Evolutionary conservation across 2,113 vertebrate genomes (phyloP).

Genomic region (Zosterops hypoxanthus): DNA sequence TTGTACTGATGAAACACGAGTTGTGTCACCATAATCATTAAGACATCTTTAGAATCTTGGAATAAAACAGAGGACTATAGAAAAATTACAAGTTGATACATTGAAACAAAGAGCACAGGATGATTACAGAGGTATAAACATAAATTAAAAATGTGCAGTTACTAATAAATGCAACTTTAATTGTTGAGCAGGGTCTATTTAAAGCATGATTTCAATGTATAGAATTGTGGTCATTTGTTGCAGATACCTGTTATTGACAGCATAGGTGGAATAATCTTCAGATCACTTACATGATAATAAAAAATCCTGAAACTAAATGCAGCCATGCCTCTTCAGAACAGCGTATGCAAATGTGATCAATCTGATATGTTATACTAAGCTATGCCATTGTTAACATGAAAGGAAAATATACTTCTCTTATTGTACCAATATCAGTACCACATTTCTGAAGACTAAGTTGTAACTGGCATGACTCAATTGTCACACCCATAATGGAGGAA

Average conservation of each 20-base stretch:
- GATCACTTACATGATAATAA: background rate
- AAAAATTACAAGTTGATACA: background rate
- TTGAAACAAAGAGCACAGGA: background rate
- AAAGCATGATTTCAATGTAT: background rate
- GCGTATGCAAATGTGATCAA: background rate
- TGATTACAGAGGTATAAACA: accelerated
- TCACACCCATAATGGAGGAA: accelerated
- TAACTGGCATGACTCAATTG: background rate
- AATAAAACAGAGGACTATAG: background rate
- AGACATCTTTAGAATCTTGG: background rate
- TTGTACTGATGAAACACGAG: background rate
- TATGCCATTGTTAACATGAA: background rate
- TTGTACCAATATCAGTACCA: background rate
- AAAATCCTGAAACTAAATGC: background rate
- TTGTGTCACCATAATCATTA: background rate
- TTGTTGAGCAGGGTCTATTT: background rate
- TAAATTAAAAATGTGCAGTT: background rate
- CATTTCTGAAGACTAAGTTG: background rate
- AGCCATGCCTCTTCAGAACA: background rate
- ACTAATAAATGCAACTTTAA: background rate
- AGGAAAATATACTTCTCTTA: background rate
- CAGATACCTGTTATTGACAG: background rate
- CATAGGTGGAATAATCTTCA: background rate
- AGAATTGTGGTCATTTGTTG: background rate
- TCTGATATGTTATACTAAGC: background rate